Evolutionary conservation across 2,797 vertebrate species (phyloP).

Genomic region (Macroramphosus scolopax): DNA sequence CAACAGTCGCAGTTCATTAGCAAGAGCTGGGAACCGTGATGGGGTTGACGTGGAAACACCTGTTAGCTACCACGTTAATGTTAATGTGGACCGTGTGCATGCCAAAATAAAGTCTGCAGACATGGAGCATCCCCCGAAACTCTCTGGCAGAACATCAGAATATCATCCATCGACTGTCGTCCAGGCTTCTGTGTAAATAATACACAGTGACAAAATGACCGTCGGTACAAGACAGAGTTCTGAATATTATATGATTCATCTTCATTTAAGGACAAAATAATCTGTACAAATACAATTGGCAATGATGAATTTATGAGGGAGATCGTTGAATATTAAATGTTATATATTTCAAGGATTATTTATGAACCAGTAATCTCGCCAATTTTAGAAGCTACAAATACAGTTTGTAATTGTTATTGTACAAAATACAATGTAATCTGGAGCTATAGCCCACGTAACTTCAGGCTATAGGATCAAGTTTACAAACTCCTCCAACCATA

Average conservation of each 20-base stretch:
- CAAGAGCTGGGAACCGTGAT: constrained; percentile 47
- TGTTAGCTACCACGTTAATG: constrained; percentile 59
- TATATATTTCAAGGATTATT: no score
- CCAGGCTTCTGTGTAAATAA: constrained; percentile 48
- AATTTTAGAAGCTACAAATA: neutral
- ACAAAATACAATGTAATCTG: constrained; percentile 7
- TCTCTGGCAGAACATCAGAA: no score
- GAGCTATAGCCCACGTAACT: constrained; percentile 32
- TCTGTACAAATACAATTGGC: constrained; percentile 4
- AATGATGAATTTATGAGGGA: no score
- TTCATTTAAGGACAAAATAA: constrained; percentile 6
- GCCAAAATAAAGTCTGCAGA: constrained; percentile 25
- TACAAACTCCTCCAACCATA: constrained; percentile 60
- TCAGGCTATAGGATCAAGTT: constrained; percentile 57
- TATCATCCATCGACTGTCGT: no score
- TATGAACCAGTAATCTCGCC: no score
- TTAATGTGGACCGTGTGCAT: constrained; percentile 56
- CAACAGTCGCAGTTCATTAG: constrained; percentile 65
- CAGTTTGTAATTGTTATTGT: constrained; percentile 1
- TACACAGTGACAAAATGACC: constrained; percentile 23
- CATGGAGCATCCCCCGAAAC: constrained; percentile 19
- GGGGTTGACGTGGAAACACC: constrained; percentile 56
- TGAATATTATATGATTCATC: constrained; percentile 40
- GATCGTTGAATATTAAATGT: no score
- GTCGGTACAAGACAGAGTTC: constrained; percentile 13